Evolutionary conservation across 2,888 invertebrate genomes (phyloP), one percentile per base, ranked within the genome.

Genomic region (Corythucha ciliata): DNA sequence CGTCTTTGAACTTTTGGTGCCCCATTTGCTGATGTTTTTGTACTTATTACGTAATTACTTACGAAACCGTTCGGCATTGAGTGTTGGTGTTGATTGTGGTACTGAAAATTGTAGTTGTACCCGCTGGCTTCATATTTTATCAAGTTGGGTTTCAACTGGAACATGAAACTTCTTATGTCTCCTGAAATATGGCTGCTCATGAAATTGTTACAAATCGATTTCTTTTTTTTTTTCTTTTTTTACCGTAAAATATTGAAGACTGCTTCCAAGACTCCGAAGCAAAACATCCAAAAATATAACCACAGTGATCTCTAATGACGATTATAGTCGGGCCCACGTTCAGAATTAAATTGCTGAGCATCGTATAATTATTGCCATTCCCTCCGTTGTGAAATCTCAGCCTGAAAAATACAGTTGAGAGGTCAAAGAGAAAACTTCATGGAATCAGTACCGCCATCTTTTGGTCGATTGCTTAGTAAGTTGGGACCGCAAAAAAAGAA

Each of bases 211-310:
- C 7, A 20, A 12, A 20, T 8, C 22, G 20, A 18, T 18, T 40
- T 21, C 16, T 16, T 36, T 14, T 7, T 7, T 36, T n/a, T 16
- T 21, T 40, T 20, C 6, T 20, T 6, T 40, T 2, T 12, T 26
- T 36, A 47, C 47, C 49, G 33, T 41, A 49, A 33, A 49, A 49
- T 6, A 14, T 27, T 2, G 49, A 22, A 4, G 33, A 25, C 14
- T 25, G 40, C n/a, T 48, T 66, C 91, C 91, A 92, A 47, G 81
- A 75, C 16, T 76, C 76, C 0, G 89, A 76, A 0, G 89, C 88
- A 72, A 82, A 94, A 10, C 89, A 92, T 1, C 93, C 94, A 72
- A 94, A 94, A 27, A 90, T 79, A 65, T 85, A 77, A 7, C 86
- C 86, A 57, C 79, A 76, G 56, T 77, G 78, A 65, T 88, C 87